These are phyloP conservation scores for Theodoxus fluviatilis DNA, from an alignment of 2,888 invertebrate genomes.

Conservation along the genomic window DNA sequence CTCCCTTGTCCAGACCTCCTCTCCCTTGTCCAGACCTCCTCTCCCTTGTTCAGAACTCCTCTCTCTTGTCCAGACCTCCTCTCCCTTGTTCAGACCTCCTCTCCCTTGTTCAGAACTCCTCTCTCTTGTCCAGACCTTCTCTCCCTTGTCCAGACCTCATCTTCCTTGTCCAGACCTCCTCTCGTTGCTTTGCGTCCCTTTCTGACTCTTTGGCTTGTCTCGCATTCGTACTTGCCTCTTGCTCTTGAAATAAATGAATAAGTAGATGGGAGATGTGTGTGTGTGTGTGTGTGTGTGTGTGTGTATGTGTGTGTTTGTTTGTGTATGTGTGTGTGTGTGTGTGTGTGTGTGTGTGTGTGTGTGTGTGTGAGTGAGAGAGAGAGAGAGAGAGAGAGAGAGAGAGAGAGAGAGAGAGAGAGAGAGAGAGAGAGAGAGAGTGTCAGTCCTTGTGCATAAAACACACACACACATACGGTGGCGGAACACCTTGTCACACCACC, in stretches of 20 bases:
- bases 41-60: too few species aligned
- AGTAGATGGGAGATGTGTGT: neutral
- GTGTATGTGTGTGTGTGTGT: slow-evolving; percentile 15
- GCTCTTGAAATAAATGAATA: neutral
- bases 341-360: slow-evolving; percentile 14
- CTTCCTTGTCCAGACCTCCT: too few species aligned
- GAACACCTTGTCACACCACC: neutral
- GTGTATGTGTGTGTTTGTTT: slow-evolving; percentile 4
- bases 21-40: too few species aligned
- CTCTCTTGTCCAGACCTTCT: too few species aligned
- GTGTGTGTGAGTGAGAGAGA: slow-evolving; percentile 18
- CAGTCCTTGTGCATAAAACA: neutral
- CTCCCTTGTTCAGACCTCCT: too few species aligned
- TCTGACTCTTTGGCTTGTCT: too few species aligned
- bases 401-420: neutral
- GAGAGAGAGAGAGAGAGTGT: neutral
- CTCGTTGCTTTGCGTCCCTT: too few species aligned
- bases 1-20: too few species aligned
- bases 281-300: slow-evolving; percentile 13
- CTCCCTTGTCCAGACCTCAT: too few species aligned
- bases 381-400: slow-evolving; percentile 8
- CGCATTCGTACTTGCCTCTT: too few species aligned
- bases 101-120: too few species aligned
- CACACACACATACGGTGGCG: neutral
- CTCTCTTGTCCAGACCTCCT: too few species aligned